A percentile compares a stretch with the other conserved stretches of the same genome.
These are phyloP conservation scores for Leptonema lineaticorne DNA, from an alignment of 1,140 invertebrate genomes.

Conservation along the genomic window DNA sequence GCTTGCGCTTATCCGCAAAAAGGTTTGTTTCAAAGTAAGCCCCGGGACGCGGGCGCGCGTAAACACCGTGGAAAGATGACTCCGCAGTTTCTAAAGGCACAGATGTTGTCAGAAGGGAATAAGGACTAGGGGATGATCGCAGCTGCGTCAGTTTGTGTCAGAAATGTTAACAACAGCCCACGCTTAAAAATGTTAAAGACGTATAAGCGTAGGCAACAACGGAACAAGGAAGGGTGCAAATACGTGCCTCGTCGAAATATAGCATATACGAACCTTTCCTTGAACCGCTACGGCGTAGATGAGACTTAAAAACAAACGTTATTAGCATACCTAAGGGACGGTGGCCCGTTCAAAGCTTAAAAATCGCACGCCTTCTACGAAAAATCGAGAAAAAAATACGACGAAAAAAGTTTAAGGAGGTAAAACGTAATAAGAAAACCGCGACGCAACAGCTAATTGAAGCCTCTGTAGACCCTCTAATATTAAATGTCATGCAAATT, in stretches of 20 bases:
- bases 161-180: constrained; percentile 34
- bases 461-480: constrained; percentile 3
- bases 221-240: neutral
- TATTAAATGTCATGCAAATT: constrained; percentile 4
- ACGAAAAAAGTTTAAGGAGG: too few species aligned
- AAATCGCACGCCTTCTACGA: constrained; percentile 19
- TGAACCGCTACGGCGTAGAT: neutral
- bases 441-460: constrained; percentile 33
- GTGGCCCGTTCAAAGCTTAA: constrained; percentile 19
- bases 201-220: too few species aligned
- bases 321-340: constrained; percentile 37
- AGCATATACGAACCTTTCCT: neutral
- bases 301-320: constrained; percentile 28
- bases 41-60: constrained; percentile 19
- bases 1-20: constrained; percentile 26
- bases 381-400: neutral
- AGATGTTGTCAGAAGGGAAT: constrained; percentile 18
- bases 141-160: constrained; percentile 34
- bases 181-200: constrained; percentile 21
- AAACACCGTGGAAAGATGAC: constrained; percentile 30
- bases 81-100: constrained; percentile 24
- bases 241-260: neutral
- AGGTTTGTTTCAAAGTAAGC: constrained; percentile 21
- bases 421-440: too few species aligned
- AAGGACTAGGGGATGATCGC: constrained; percentile 17